Conservation (phyloP, 2,888 invertebrate genomes). For the Drosophila picticornis region DNA sequence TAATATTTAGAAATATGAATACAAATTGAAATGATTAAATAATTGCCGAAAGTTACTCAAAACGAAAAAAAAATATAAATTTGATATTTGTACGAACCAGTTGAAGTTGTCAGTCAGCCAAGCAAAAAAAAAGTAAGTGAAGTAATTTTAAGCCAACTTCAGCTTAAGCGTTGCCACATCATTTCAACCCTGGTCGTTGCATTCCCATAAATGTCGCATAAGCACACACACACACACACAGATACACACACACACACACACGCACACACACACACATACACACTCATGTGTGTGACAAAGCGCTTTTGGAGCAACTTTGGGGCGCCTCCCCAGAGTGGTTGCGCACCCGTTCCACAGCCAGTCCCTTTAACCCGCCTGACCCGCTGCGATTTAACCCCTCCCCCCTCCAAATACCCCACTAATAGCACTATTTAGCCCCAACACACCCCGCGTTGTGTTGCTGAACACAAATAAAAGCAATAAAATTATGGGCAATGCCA, state of each 20-base stretch:
- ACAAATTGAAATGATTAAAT: not conserved
- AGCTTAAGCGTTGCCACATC: slow-evolving; percentile 1
- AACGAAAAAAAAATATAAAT: not conserved
- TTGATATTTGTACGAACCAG: not conserved
- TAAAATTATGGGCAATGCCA: slow-evolving; percentile 74
- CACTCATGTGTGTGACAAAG: slow-evolving; percentile 16
- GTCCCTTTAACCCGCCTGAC: slow-evolving; percentile 43
- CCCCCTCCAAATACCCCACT: not conserved
- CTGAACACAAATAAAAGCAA: slow-evolving; percentile 62
- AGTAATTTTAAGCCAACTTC: not conserved
- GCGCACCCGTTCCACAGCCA: not conserved
- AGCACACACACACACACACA: not conserved
- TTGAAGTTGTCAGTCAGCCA: not conserved
- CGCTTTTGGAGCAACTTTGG: slow-evolving; percentile 17
- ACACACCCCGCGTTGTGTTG: not conserved
- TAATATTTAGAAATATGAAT: too few species aligned
- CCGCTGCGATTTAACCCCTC: not conserved
- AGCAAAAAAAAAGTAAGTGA: not conserved
- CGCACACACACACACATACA: not conserved
- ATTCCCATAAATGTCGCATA: slow-evolving; percentile 1
- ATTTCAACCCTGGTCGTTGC: slow-evolving; percentile 31
- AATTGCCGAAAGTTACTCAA: not conserved
- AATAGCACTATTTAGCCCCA: slow-evolving; percentile 10
- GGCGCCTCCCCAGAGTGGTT: slow-evolving; percentile 4
- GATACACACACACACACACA: not conserved